Conservation (phyloP, 2,888 invertebrate genomes). For the Temnothorax ravouxi region DNA sequence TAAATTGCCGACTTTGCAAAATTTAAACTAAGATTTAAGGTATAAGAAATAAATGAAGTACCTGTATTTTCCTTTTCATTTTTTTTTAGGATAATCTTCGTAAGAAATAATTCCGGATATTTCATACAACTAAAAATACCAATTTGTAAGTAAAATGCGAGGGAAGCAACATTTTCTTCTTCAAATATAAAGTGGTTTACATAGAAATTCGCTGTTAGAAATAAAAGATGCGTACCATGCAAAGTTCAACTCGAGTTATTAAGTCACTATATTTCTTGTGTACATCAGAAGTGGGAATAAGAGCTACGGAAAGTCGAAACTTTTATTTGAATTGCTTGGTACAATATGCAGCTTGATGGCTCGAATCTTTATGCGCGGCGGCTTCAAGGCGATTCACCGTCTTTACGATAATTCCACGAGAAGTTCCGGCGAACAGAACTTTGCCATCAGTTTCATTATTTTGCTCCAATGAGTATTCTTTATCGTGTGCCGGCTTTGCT, state of each 20-base stretch:
- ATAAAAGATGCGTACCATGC: background rate
- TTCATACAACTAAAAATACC: background rate
- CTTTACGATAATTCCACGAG: conserved; percentile 43
- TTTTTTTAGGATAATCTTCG: background rate
- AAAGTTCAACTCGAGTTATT: conserved; percentile 19
- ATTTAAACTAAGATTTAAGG: background rate
- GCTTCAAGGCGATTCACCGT: background rate
- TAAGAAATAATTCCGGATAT: background rate
- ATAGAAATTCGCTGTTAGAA: background rate
- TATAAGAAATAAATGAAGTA: background rate
- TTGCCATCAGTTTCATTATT: conserved; percentile 36
- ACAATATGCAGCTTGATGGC: conserved; percentile 37
- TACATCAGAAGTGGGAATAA: conserved; percentile 1
- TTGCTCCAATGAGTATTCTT: background rate
- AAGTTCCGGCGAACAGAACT: conserved; percentile 34
- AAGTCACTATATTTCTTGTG: background rate
- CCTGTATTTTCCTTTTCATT: no score
- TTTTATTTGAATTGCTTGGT: conserved; percentile 37
- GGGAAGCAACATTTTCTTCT: background rate
- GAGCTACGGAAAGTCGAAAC: conserved; percentile 10
- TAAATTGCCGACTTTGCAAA: background rate
- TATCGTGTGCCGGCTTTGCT: background rate
- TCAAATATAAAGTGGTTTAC: conserved; percentile 18
- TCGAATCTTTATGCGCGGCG: conserved; percentile 14
- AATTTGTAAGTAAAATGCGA: background rate